Base-by-base conservation (phyloP, 1,140 invertebrate genomes). In the Whitmania pigra region DNA sequence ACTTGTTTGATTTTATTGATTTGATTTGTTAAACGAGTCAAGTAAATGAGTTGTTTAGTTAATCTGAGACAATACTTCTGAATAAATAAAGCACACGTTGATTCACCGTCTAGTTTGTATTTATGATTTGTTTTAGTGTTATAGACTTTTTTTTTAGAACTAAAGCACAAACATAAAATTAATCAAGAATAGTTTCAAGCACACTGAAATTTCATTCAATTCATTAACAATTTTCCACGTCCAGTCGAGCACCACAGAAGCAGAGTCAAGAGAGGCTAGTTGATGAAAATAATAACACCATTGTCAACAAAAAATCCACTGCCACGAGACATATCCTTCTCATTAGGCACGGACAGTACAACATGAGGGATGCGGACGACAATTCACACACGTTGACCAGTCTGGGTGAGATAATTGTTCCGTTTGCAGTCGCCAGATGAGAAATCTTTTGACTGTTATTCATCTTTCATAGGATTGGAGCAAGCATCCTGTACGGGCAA, bases 281-380 rank as follows among this genome's bases (percentile, higher is more conserved):
- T 25, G 22, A 25, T 13, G 57, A 63, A 1, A 31, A 63, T 13
- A 63, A 63, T 15, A 31, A 22, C 6, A 4, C 22, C 57, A 13
- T 63, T 5, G 3, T 15, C 29, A 22, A 1, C 22, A 11, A 70
- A 27, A 70, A 70, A 31, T 53, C 91, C 0, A 92, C 86, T 79
- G 88, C 88, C 5, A 85, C 87, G 0, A 83, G 94, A 53, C 90
- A 97, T 81, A 80, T 98, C 43, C 86, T 98, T 75, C 85, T 98
- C 9, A 90, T 99, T 74, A 86, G 95, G 53, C 95, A 99, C 84
- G 95, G 95, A 0, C 94, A 98, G 79, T 98, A 97, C 79, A 87
- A 93, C 75, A 78, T 88, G 27, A 82, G 86, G 31, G 92, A 89
- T 0, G 81, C 83, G 57, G 86, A 81, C 22, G 93, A 96, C 81